These are phyloP conservation scores for Capra hircus DNA, from an alignment of 2,113 vertebrate species.

Conservation along the genomic window DNA sequence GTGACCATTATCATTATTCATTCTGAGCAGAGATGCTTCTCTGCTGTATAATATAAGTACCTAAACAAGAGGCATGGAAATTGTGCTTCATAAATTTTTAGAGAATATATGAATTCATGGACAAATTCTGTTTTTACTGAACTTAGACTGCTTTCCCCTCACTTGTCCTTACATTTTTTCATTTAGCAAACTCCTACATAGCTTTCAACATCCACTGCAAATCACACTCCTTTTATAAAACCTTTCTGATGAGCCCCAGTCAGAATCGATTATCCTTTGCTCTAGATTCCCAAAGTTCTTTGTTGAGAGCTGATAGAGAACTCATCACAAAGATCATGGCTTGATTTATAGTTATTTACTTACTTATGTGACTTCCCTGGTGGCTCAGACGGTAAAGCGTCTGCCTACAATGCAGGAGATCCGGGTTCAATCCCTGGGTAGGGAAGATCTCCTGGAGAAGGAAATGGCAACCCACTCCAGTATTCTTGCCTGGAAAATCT, in stretches of 20 bases:
- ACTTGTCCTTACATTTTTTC: neutral
- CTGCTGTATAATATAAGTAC: neutral
- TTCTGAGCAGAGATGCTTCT: neutral
- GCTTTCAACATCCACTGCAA: neutral
- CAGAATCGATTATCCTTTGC: neutral
- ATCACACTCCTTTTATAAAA: neutral
- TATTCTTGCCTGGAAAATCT: too few species aligned
- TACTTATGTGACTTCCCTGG: neutral
- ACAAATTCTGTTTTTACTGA: neutral
- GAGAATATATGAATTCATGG: neutral
- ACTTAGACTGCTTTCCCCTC: neutral
- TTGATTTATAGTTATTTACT: conserved; percentile 13
- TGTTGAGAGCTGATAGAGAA: neutral
- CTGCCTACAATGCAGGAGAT: too few species aligned
- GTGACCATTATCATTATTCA: neutral
- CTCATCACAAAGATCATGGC: neutral
- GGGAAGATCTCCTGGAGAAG: too few species aligned
- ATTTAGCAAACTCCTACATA: neutral
- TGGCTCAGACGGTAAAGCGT: too few species aligned
- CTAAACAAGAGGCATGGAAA: neutral
- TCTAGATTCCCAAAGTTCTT: neutral
- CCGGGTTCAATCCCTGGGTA: too few species aligned
- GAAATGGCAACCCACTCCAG: too few species aligned
- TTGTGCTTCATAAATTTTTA: neutral
- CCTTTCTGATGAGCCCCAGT: neutral